Evolutionary conservation across 1,140 invertebrate genomes (phyloP).

Genomic region (Alviniconcha marisindica): DNA sequence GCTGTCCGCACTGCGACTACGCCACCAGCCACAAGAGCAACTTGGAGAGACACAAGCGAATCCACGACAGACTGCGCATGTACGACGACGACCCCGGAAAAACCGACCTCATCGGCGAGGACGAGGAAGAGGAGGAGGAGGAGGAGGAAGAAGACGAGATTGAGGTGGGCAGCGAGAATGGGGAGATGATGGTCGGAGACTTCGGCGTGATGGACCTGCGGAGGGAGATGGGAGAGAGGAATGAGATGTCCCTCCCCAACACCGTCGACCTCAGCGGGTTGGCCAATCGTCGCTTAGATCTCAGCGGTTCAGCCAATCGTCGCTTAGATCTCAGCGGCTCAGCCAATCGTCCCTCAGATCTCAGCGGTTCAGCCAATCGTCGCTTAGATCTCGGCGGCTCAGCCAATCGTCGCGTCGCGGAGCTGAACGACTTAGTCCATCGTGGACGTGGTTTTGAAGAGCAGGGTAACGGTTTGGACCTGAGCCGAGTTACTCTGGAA

Average conservation of each 20-base stretch:
- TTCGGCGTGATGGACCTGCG: slow-evolving; percentile 42
- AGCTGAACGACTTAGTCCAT: not conserved
- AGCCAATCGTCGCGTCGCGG: not conserved
- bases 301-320: not conserved
- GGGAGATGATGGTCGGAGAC: slow-evolving; percentile 23
- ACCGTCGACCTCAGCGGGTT: not conserved
- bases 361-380: not conserved
- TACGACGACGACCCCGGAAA: slow-evolving; percentile 46
- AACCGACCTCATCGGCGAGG: slow-evolving; percentile 38
- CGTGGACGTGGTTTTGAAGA: not conserved
- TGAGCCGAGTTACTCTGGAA: not conserved
- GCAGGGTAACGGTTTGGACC: slow-evolving; percentile 6
- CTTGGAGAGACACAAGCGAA: slow-evolving; percentile 76
- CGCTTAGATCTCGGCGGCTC: not conserved
- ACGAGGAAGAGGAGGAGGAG: slow-evolving; percentile 27
- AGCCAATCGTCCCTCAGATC: not conserved
- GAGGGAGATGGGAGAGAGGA: slow-evolving; percentile 14
- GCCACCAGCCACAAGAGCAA: slow-evolving; percentile 79
- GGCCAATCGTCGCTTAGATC: not conserved
- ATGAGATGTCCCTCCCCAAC: not conserved
- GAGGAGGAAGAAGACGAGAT: slow-evolving; percentile 33
- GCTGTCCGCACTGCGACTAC: slow-evolving; percentile 76
- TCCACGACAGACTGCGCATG: slow-evolving; percentile 66
- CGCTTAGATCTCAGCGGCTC: not conserved
- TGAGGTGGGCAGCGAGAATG: slow-evolving; percentile 23